These are phyloP conservation scores for Drosophila ficusphila DNA, from an alignment of 1,140 invertebrate species.

Conservation along the genomic window DNA sequence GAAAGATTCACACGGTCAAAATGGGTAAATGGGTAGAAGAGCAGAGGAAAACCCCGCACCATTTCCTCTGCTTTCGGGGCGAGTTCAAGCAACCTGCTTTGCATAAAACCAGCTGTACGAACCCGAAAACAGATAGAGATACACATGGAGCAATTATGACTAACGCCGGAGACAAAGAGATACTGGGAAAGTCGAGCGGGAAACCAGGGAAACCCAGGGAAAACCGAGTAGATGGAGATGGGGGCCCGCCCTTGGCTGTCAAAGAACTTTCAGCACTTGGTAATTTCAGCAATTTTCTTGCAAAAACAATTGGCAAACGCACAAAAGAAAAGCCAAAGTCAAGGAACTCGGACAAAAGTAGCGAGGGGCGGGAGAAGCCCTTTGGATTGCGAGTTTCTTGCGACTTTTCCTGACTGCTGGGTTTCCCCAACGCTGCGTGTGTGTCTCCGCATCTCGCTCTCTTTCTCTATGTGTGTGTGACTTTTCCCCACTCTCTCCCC, in stretches of 20 bases:
- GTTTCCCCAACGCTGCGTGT: slow-evolving; percentile 53
- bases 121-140: slow-evolving; percentile 12
- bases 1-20: slow-evolving; percentile 64
- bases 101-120: slow-evolving; percentile 41
- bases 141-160: slow-evolving; percentile 70
- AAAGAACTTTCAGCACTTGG: slow-evolving; percentile 73
- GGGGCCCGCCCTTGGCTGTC: slow-evolving; percentile 43
- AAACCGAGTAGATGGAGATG: not conserved
- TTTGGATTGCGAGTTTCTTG: slow-evolving; percentile 28
- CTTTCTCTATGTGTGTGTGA: slow-evolving; percentile 14
- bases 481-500: slow-evolving; percentile 6
- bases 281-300: slow-evolving; percentile 73
- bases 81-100: slow-evolving; percentile 67
- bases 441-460: slow-evolving; percentile 46
- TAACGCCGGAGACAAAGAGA: slow-evolving; percentile 68
- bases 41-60: slow-evolving; percentile 2
- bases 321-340: slow-evolving; percentile 57
- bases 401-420: slow-evolving; percentile 73
- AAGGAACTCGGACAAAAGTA: slow-evolving; percentile 63
- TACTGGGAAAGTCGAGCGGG: not conserved
- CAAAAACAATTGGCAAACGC: slow-evolving; percentile 61
- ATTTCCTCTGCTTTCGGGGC: slow-evolving; percentile 3
- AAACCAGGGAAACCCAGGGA: no score
- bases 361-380: slow-evolving; percentile 10
- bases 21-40: slow-evolving; percentile 28